phyloP scores from a whole-genome alignment of 1,140 invertebrate genomes.

The Cotesia chilonis region DNA sequence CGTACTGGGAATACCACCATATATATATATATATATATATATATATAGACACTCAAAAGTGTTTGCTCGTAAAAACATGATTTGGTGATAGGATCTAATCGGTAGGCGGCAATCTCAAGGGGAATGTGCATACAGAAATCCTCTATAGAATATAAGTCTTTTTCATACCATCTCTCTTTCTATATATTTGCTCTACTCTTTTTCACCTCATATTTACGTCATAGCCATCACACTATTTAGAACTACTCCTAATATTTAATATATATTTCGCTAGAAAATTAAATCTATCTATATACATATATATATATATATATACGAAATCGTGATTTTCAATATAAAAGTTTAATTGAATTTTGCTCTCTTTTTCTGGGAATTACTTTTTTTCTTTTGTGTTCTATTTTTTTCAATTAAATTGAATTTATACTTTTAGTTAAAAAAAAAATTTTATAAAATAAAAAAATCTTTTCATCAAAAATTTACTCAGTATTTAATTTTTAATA shows the following conservation, averaged over 20 bases:
- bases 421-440: no score
- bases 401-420: no score
- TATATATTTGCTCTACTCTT: constrained; percentile 1
- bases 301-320: neutral
- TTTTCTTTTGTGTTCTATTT: no score
- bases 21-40: no score
- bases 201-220: neutral
- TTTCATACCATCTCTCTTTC: neutral
- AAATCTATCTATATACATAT: no score
- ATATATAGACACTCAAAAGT: constrained; percentile 35
- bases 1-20: neutral
- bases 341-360: neutral
- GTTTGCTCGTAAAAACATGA: constrained; percentile 45
- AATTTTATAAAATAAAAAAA: no score
- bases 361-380: no score
- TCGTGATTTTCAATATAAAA: neutral
- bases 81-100: constrained; percentile 47
- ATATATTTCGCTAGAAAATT: no score
- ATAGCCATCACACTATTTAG: no score
- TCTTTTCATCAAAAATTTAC: no score
- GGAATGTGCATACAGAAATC: constrained; percentile 16
- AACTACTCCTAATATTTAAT: no score
- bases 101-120: constrained; percentile 15
- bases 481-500: no score
- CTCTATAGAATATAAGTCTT: constrained; percentile 1